Evolutionary conservation across 2,113 vertebrate species (phyloP).

Genomic region (Dolichallabes microphthalmus): DNA sequence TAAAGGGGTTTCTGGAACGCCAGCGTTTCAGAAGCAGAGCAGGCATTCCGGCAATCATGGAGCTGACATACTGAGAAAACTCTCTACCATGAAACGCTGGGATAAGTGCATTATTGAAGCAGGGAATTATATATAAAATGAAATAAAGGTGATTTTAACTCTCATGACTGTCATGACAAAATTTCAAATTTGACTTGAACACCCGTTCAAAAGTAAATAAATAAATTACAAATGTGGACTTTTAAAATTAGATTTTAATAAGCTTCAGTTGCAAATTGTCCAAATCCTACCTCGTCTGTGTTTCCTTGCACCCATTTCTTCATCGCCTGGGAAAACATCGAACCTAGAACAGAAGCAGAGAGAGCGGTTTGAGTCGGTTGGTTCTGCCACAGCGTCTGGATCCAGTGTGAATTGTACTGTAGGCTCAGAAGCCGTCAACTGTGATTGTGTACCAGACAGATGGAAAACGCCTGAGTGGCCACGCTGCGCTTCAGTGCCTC

Average conservation of each 20-base stretch:
- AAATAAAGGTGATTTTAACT: too few relatives aligned
- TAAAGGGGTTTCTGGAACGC: too few relatives aligned
- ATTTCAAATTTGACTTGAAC: too few relatives aligned
- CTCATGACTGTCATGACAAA: too few relatives aligned
- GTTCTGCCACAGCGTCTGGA: not conserved
- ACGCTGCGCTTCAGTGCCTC: not conserved
- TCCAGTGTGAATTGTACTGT: not conserved
- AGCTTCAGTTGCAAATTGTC: not conserved
- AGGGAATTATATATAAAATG: too few relatives aligned
- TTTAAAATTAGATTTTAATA: not conserved
- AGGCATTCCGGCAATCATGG: too few relatives aligned
- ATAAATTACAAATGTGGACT: too few relatives aligned
- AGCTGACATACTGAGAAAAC: too few relatives aligned
- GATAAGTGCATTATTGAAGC: too few relatives aligned
- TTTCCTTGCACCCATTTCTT: slow-evolving; percentile 92
- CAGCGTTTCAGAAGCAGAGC: too few relatives aligned
- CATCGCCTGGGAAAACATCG: slow-evolving; percentile 92
- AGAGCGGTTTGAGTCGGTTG: not conserved
- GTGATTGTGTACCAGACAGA: slow-evolving; percentile 13
- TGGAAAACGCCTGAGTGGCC: slow-evolving; percentile 12
- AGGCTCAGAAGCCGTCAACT: slow-evolving; percentile 5
- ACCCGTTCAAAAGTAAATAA: too few relatives aligned
- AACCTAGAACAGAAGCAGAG: slow-evolving; percentile 67
- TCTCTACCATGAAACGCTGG: too few relatives aligned
- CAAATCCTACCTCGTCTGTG: slow-evolving; percentile 80